Base-by-base conservation (phyloP, 2,888 invertebrate genomes). In the Ferrisia virgata region DNA sequence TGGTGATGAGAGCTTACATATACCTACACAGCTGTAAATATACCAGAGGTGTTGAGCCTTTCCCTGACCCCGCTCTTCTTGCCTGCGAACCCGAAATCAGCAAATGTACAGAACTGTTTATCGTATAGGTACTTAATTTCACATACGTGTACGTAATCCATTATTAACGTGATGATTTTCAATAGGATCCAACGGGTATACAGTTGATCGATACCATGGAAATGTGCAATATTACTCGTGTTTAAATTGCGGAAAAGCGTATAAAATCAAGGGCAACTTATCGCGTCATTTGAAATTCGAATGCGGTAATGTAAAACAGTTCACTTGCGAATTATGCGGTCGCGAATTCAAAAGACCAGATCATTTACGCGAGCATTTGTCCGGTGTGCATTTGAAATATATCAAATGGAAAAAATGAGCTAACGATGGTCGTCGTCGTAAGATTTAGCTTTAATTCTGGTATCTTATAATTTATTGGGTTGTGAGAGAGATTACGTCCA, bases 221-320 rank as follows among this genome's bases (percentile, higher is more conserved):
- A 76, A 76, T 22, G 36, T 76, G n/a, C 33, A 76, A 15, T 76
- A 76, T 76, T 76, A 76, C 36, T 76, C 72, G 72, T 76, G 72
- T 76, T 76, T 76, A 36, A 76, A 76, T 76, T 88, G 87, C 79
- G 88, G 88, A 28, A 87, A 88, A 83, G 86, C 86, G 39, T 84
- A 85, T 36, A 80, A 84, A 64, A 31, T 39, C 36, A 83, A 85
- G 47, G 85, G 85, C 85, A 86, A 86, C 22, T 86, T 89, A 18
- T 87, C 86, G 43, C 87, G 88, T n/a, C 89, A 89, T 85, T 87
- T 88, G 84, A 86, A 86, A 72, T 87, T 87, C 85, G 87, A 89
- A 79, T 89, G 88, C 85, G 89, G 88, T 18, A 93, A 92, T 90
- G 89, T 90, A 78, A 89, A 89, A 5, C 88, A 88, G 86, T 90